Evolutionary conservation across 1,140 invertebrate species (phyloP).

Genomic region (Lasioglossum albipes): DNA sequence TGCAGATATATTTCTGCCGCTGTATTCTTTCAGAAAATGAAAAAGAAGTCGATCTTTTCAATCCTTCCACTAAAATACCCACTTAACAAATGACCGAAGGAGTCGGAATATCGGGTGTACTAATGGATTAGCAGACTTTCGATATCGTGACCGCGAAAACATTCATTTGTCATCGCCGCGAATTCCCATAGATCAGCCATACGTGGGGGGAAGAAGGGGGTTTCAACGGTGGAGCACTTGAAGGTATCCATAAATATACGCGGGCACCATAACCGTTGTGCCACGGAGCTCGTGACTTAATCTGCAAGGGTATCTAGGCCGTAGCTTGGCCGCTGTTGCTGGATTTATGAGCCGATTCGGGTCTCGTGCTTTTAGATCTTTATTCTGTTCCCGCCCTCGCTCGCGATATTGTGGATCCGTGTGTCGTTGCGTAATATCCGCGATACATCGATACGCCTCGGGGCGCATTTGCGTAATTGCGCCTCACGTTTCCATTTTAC

Average conservation of each 20-base stretch:
- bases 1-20: no score
- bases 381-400: background rate
- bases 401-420: conserved; percentile 20
- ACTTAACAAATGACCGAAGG: background rate
- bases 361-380: conserved; percentile 38
- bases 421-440: conserved; percentile 38
- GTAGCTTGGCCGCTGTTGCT: conserved; percentile 44
- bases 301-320: conserved; percentile 61
- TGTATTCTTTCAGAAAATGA: no score
- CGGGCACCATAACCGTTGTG: conserved; percentile 8
- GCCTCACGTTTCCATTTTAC: conserved; percentile 8
- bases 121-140: background rate
- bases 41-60: no score
- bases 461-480: conserved; percentile 55
- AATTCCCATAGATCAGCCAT: conserved; percentile 49
- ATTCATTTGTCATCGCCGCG: conserved; percentile 38
- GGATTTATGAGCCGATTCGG: conserved; percentile 56
- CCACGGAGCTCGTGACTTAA: conserved; percentile 66
- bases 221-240: conserved; percentile 12
- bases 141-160: conserved; percentile 37
- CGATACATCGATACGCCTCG: conserved; percentile 12
- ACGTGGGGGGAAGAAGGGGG: background rate
- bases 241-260: conserved; percentile 59
- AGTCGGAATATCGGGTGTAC: background rate
- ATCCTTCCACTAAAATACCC: background rate